Percentiles rank a stretch among this genome's conserved stretches.
Conservation (phyloP, 2,113 vertebrate species). For the Cranoglanis bouderius region DNA sequence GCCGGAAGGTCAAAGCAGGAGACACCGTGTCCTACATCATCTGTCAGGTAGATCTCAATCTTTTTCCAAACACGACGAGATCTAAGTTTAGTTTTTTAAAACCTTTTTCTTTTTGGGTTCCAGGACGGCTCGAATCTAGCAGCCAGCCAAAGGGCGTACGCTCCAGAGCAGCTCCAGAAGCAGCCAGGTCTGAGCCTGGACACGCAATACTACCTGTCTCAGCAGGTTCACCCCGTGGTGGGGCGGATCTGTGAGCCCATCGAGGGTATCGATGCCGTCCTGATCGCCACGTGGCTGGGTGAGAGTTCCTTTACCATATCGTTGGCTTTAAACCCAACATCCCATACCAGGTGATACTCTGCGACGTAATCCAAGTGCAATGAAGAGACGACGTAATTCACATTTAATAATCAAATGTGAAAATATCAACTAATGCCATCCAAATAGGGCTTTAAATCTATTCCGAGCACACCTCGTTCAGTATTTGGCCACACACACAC, state of each 20-base stretch:
- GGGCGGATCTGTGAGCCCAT: slow-evolving; percentile 96
- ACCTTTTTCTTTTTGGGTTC: background rate
- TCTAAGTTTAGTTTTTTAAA: background rate
- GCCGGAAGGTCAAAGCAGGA: slow-evolving; percentile 90
- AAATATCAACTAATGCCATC: background rate
- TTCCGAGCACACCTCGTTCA: no score
- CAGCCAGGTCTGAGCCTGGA: slow-evolving; percentile 85
- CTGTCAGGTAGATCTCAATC: slow-evolving; percentile 83
- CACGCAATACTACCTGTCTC: slow-evolving; percentile 93
- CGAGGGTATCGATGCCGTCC: slow-evolving; percentile 88
- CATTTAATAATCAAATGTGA: background rate
- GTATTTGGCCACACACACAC: background rate
- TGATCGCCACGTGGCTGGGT: slow-evolving; percentile 90
- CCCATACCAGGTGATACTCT: background rate
- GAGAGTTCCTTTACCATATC: background rate
- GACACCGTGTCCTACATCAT: slow-evolving; percentile 95
- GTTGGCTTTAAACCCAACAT: no score
- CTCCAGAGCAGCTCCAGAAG: slow-evolving; percentile 92
- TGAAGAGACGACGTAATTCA: background rate
- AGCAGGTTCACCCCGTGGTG: slow-evolving; percentile 96
- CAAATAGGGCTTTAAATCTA: background rate
- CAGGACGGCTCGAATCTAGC: slow-evolving; percentile 92
- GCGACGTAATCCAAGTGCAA: background rate
- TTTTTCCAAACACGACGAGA: background rate
- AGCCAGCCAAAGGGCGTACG: slow-evolving; percentile 90